Percentiles rank a stretch among this genome's conserved stretches.
Evolutionary conservation across 2,113 vertebrate genomes (phyloP).

Genomic region (Mustelus asterias): DNA sequence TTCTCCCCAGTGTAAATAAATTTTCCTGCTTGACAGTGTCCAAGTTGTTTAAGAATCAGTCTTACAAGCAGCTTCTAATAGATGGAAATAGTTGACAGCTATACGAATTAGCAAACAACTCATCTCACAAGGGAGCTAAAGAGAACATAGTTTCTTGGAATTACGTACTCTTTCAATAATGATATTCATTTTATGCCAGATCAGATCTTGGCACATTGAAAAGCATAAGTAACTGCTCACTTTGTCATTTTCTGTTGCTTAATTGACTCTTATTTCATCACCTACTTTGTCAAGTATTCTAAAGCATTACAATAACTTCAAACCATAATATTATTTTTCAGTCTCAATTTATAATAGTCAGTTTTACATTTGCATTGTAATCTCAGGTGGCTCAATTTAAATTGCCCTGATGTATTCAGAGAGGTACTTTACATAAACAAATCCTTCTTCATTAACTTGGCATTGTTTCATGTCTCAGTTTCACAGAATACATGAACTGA

Average conservation of each 20-base stretch:
- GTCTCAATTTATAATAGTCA: background rate
- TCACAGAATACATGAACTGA: background rate
- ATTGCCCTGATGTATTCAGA: background rate
- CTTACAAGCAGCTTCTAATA: constrained; percentile 19
- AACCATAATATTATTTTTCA: background rate
- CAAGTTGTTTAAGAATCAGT: background rate
- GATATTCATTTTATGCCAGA: constrained; percentile 19
- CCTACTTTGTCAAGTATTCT: constrained; percentile 20
- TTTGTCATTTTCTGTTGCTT: constrained; percentile 12
- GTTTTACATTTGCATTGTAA: background rate
- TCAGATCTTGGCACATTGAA: constrained; percentile 10
- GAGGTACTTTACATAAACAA: background rate
- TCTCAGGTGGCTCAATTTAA: background rate
- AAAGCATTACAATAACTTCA: background rate
- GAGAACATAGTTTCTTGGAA: background rate
- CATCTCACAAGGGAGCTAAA: constrained; percentile 11
- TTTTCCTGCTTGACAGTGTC: background rate
- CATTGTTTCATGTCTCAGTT: background rate
- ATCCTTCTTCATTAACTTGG: background rate
- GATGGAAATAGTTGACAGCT: constrained; percentile 25
- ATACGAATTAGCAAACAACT: constrained; percentile 6
- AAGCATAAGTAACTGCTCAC: constrained; percentile 7
- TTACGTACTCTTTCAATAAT: constrained; percentile 1
- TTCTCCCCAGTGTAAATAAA: background rate
- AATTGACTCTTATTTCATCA: background rate